Base-by-base conservation (phyloP, 2,113 vertebrate genomes). In the Heliornis fulica region DNA sequence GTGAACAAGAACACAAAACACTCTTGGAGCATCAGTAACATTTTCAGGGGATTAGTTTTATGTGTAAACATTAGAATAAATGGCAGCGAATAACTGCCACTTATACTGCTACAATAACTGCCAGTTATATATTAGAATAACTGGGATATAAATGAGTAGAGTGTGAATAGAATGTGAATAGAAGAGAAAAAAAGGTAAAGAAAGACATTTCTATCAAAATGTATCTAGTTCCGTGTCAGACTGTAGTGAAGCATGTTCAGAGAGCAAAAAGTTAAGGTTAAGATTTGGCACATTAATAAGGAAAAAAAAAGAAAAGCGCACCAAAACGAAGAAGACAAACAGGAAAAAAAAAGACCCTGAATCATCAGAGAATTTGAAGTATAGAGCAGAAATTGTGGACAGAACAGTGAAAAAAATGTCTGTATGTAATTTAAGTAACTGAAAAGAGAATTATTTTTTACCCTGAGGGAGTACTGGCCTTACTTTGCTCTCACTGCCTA, bases 121-220 rank as follows among this genome's bases (percentile, higher is more conserved):
- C n/a, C n/a, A n/a, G n/a, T n/a, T n/a, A n/a, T n/a, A n/a, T n/a
- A n/a, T n/a, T n/a, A n/a, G n/a, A n/a, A n/a, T n/a, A n/a, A 36
- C 14, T 45, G 28, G 5, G 8, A 68, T 80, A 54, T 43, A 83
- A 70, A 48, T 5, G 15, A 75, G 34, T 25, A 20, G 41, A 5
- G 2, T 51, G 1, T 3, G 1, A 41, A 9, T 11, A 20, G 41
- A 5, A 1, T 51, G 1, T 3, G 1, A 41, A 9, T 11, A 48
- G 9, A 36, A 81, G 63, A 87, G 3, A 15, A 46, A 61, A 69
- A 16, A 76, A 50, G 0, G 1, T 11, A 0, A 75, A 69, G 29
- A 80, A 56, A 77, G 15, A 5, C 2, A 54, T 7, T 41, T 75
- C 18, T 36, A 38, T 13, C 61, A 46, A 53, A 83, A 48, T 34